Conservation (phyloP, 35 echinoderm and acorn worm species). For the Nesometra sesokonis region DNA sequence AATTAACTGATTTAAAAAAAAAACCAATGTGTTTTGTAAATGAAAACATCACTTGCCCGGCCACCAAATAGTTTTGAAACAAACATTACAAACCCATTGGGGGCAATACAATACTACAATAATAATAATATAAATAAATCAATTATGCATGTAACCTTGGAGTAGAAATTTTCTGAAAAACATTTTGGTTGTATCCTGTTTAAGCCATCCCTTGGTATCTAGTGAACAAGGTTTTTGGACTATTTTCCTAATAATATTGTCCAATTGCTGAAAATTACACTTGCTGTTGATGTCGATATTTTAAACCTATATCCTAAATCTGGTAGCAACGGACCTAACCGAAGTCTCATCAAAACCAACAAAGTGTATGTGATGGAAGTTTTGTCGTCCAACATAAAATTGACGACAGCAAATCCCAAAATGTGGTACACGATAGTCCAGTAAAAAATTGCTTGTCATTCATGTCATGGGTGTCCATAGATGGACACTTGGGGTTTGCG, state of each 20-base stretch:
- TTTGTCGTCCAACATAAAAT: neutral
- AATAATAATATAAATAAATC: conserved; percentile 14
- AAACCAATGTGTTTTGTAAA: conserved; percentile 19
- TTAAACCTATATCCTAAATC: conserved; percentile 13
- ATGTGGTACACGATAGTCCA: neutral
- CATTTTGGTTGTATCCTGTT: neutral
- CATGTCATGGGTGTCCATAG: neutral
- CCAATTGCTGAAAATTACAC: conserved; percentile 3
- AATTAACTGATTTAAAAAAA: conserved; percentile 3
- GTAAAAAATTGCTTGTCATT: conserved; percentile 28
- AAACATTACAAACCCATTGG: conserved; percentile 34
- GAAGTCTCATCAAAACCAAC: conserved; percentile 13
- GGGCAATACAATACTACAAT: conserved; percentile 24
- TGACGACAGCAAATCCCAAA: neutral
- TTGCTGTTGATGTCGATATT: neutral
- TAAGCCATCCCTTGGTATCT: conserved; percentile 9
- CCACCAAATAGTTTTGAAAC: conserved; percentile 52
- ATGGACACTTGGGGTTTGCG: neutral
- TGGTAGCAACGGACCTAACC: conserved; percentile 13
- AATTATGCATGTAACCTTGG: conserved; percentile 11
- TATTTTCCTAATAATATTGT: conserved; percentile 1
- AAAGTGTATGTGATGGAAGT: neutral
- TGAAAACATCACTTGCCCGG: conserved; percentile 13
- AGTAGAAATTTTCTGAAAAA: conserved; percentile 7
- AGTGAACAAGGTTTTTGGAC: neutral